A percentile compares a stretch with the other conserved stretches of the same genome.
phyloP scores from a whole-genome alignment of 2,888 invertebrate species.

The Dyspetes luteomarginatus region DNA sequence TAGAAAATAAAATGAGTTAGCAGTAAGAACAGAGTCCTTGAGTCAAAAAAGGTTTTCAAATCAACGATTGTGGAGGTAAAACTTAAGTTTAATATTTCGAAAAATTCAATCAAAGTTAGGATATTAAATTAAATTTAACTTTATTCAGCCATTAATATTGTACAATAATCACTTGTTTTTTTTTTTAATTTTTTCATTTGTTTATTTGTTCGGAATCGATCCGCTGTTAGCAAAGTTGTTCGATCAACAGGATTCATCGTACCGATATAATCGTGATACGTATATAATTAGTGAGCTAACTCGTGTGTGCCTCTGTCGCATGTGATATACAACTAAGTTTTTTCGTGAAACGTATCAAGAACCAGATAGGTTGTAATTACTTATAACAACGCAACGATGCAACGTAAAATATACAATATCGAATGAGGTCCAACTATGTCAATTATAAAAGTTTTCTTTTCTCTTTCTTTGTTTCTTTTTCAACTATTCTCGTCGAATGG shows the following conservation, averaged over 20 bases:
- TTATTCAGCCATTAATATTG: slow-evolving; percentile 49
- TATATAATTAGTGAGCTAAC: slow-evolving; percentile 43
- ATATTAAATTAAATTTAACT: slow-evolving; percentile 51
- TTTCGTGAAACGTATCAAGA: slow-evolving; percentile 38
- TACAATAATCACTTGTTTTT: slow-evolving; percentile 44
- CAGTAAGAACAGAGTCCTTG: neutral
- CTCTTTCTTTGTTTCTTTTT: slow-evolving; percentile 1
- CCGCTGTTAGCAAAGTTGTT: slow-evolving; percentile 29
- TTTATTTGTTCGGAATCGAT: slow-evolving; percentile 38
- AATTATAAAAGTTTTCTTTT: slow-evolving; percentile 54
- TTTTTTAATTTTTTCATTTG: neutral
- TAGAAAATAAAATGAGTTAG: too few relatives aligned
- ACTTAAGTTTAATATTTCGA: neutral
- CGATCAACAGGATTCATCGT: slow-evolving; percentile 39
- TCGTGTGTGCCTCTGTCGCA: slow-evolving; percentile 52
- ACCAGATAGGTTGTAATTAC: slow-evolving; percentile 52
- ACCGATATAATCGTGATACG: slow-evolving; percentile 51
- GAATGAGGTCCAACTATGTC: slow-evolving; percentile 61
- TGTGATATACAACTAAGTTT: slow-evolving; percentile 28
- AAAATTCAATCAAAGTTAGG: neutral
- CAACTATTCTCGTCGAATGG: slow-evolving; percentile 14
- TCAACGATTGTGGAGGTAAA: neutral
- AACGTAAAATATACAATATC: slow-evolving; percentile 66
- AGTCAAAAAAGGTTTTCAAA: neutral
- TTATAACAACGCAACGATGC: slow-evolving; percentile 64